Percentiles rank a stretch among this genome's conserved stretches.
phyloP scores from a whole-genome alignment of 2,113 vertebrate species.

The Morone chrysops region DNA sequence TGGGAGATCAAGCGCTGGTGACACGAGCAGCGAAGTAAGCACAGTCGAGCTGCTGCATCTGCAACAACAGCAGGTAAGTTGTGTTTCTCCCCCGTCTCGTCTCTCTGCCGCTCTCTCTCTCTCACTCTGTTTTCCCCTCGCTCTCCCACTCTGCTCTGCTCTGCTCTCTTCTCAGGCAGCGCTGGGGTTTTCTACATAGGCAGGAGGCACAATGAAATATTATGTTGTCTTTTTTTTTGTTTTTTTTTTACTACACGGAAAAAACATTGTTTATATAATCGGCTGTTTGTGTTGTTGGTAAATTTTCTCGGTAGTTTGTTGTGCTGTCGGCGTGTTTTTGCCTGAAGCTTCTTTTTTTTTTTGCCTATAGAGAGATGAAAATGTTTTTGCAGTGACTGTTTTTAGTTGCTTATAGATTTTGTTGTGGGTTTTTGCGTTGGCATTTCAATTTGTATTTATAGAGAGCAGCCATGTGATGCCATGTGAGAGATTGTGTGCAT shows the following conservation, averaged over 20 bases:
- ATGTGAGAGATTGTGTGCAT: conserved; percentile 10
- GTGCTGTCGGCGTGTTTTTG: conserved; percentile 44
- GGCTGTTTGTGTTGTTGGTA: conserved; percentile 59
- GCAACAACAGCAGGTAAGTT: conserved; percentile 99
- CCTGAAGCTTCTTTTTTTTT: conserved; percentile 25
- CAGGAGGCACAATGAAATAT: conserved; percentile 53
- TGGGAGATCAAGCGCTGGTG: conserved; percentile 98
- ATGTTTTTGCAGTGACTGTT: conserved; percentile 37
- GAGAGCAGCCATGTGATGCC: conserved; percentile 46
- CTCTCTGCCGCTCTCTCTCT: conserved; percentile 60
- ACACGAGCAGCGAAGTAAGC: conserved; percentile 99
- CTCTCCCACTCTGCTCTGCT: conserved; percentile 66
- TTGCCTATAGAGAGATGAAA: conserved; percentile 21
- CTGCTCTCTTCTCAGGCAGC: conserved; percentile 62
- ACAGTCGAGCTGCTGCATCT: conserved; percentile 99
- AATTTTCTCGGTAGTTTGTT: conserved; percentile 49
- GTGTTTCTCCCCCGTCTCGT: conserved; percentile 86
- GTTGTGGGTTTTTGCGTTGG: neutral
- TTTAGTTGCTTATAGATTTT: conserved; percentile 23
- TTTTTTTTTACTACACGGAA: conserved; percentile 31
- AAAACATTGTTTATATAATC: conserved; percentile 37
- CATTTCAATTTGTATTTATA: conserved; percentile 18
- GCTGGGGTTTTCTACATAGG: conserved; percentile 57
- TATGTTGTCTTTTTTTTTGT: conserved; percentile 25
- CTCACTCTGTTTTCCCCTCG: conserved; percentile 54